Evolutionary conservation across 2,113 vertebrate species (phyloP), one percentile per base, ranked within the genome.

Genomic region (Rhinogobius similis): DNA sequence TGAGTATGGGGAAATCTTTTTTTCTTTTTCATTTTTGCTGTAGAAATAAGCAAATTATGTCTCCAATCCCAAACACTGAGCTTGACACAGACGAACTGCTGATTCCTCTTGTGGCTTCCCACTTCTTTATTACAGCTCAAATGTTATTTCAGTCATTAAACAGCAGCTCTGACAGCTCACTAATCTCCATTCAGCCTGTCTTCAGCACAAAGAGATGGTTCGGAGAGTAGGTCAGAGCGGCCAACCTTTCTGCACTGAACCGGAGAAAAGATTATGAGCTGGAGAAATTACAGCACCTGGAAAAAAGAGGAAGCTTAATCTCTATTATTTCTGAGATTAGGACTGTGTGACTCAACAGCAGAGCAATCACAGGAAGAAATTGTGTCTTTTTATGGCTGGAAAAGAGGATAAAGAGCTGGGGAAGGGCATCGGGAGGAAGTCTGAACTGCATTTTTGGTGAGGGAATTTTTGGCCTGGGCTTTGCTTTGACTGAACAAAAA

Each of bases 301-400:
- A 70, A 53, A 43, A 38, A 62, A 62, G 21, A 65, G 62, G 77
- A 85, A 74, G 76, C 76, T 76, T 86, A 84, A 90, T 90, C 72
- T 78, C 68, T 78, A 71, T 87, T 89, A 87, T 90, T 88, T 82
- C 75, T 72, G 66, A 84, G 82, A 90, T 89, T 87, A 88, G 39
- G 81, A 82, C 68, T 84, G 73, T 79, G 79, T 87, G 87, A 88
- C 78, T 90, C 83, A 88, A 85, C 79, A 85, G 76, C 79, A 69
- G 59, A 76, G 76, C 77, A 81, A 81, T 86, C 62, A 48, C 67
- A 82, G 27, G 70, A 48, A 64, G 68, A 81, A 88, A 89, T 70
- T 43, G 44, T 71, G 65, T 78, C 73, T 82, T 79, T 86, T 79
- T 66, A 85, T 67, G 77, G 14, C 18, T 26, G 50, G 46, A 61